Evolutionary conservation across 2,888 invertebrate species (phyloP).

Genomic region (Oligia fasciuncula): DNA sequence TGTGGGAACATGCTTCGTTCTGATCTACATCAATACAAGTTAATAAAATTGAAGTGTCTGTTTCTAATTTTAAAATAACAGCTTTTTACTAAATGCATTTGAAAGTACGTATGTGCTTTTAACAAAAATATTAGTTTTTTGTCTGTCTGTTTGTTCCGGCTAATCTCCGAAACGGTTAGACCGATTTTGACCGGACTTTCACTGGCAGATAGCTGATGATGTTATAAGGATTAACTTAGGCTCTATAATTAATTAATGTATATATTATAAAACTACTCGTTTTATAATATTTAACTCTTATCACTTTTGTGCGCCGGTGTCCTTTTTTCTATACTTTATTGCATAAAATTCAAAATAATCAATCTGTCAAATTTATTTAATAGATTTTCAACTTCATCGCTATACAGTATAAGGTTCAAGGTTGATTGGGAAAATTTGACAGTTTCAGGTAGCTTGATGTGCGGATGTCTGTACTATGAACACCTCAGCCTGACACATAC

Average conservation of each 20-base stretch:
- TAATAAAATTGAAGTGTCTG: not conserved
- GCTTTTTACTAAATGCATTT: not conserved
- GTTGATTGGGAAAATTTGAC: no score
- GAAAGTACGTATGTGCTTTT: no score
- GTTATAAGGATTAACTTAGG: not conserved
- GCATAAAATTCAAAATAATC: not conserved
- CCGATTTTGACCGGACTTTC: not conserved
- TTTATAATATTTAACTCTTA: no score
- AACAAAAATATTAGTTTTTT: no score
- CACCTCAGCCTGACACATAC: not conserved
- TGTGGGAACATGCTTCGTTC: constrained; percentile 31
- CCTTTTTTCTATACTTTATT: no score
- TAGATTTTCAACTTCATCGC: no score
- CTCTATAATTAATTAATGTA: no score
- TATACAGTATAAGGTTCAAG: not conserved
- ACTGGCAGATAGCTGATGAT: not conserved
- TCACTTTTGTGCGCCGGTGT: no score
- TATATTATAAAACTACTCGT: no score
- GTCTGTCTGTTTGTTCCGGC: not conserved
- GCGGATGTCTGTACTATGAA: no score
- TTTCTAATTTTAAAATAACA: not conserved
- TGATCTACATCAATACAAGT: not conserved
- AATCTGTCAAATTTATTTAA: no score
- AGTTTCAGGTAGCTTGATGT: no score
- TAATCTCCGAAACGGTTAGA: not conserved